Percentiles rank a stretch among this genome's conserved stretches.
Evolutionary conservation across 2,888 invertebrate species (phyloP).

Genomic region (Latrodectus elegans): DNA sequence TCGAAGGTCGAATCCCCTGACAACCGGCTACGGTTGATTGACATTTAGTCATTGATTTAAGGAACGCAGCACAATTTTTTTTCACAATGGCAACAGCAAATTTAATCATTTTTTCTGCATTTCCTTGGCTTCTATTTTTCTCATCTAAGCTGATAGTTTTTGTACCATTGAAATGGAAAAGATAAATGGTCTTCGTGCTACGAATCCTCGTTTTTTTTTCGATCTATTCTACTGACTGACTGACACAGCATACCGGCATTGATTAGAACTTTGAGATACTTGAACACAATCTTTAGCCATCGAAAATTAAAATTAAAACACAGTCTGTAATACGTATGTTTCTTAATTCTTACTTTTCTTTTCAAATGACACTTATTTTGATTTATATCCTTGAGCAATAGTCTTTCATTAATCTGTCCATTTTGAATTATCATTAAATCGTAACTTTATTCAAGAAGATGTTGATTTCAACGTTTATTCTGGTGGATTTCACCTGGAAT

Average conservation of each 20-base stretch:
- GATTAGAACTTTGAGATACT: too few relatives aligned
- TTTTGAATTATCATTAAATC: too few relatives aligned
- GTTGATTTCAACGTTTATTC: too few relatives aligned
- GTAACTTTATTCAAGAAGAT: too few relatives aligned
- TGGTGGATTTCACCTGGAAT: too few relatives aligned
- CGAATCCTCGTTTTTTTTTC: neutral
- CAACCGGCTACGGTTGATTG: neutral
- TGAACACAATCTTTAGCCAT: too few relatives aligned
- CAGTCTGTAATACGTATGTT: too few relatives aligned
- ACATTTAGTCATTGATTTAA: neutral
- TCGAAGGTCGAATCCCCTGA: constrained; percentile 5
- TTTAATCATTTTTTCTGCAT: neutral
- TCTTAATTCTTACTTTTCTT: too few relatives aligned
- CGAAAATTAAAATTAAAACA: too few relatives aligned
- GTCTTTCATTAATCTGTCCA: too few relatives aligned
- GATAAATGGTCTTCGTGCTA: neutral
- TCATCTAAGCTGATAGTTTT: neutral
- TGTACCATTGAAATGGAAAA: neutral
- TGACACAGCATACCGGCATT: neutral
- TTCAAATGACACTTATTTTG: too few relatives aligned
- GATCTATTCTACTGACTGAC: neutral
- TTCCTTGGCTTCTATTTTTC: neutral
- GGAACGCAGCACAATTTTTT: neutral
- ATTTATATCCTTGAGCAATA: too few relatives aligned
- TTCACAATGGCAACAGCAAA: neutral